phyloP scores from a whole-genome alignment of 2,113 vertebrate genomes.

The Myiozetetes cayanensis region DNA sequence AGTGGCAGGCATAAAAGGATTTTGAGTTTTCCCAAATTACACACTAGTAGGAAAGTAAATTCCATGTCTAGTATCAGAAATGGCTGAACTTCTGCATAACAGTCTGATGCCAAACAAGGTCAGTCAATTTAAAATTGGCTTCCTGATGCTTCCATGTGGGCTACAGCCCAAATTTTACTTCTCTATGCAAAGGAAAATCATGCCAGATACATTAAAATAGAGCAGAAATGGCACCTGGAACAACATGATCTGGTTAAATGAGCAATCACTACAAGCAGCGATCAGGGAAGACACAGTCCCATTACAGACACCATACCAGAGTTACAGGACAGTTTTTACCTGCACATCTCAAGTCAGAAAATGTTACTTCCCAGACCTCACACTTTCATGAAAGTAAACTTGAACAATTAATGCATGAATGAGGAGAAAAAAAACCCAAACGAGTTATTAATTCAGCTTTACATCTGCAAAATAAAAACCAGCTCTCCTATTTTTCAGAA shows the following conservation, averaged over 20 bases:
- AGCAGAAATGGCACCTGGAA: neutral
- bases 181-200: neutral
- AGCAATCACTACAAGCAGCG: neutral
- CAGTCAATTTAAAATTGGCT: slow-evolving; percentile 14
- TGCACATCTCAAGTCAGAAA: neutral
- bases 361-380: neutral
- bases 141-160: neutral
- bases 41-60: neutral
- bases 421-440: accelerated
- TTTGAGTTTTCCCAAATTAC: neutral
- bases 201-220: neutral
- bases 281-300: neutral
- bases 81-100: neutral
- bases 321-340: neutral
- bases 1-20: neutral
- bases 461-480: neutral
- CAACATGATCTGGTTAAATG: neutral
- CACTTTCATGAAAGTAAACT: neutral
- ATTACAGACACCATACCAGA: neutral
- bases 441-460: neutral
- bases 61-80: neutral
- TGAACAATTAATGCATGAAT: neutral
- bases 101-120: neutral
- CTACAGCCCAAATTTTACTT: neutral
- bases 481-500: neutral